phyloP scores from a whole-genome alignment of 1,140 invertebrate species.

The Theocolax elegans region DNA sequence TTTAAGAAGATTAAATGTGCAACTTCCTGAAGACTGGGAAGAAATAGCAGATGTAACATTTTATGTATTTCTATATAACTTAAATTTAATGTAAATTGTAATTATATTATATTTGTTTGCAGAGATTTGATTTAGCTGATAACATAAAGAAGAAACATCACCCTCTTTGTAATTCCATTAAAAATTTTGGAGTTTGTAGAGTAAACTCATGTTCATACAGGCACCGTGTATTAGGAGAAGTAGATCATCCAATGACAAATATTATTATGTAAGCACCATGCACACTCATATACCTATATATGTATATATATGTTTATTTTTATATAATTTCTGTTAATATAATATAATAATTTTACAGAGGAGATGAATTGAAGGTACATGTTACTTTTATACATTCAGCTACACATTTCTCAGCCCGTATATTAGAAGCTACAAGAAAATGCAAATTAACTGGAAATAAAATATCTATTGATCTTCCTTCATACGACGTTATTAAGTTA shows the following conservation, averaged over 20 bases:
- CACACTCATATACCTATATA: too few species aligned
- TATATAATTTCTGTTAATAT: background rate
- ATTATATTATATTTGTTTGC: conserved; percentile 34
- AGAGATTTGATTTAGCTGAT: conserved; percentile 50
- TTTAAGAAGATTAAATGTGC: conserved; percentile 54
- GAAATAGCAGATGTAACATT: conserved; percentile 47
- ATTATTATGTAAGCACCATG: conserved; percentile 52
- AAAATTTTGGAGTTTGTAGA: conserved; percentile 60
- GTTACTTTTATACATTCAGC: conserved; percentile 55
- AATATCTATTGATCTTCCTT: background rate
- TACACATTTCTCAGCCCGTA: conserved; percentile 58
- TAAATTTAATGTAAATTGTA: conserved; percentile 24
- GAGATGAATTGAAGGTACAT: conserved; percentile 54
- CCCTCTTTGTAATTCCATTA: conserved; percentile 58
- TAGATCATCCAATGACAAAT: conserved; percentile 53
- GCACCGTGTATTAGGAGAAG: conserved; percentile 54
- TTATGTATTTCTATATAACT: conserved; percentile 23
- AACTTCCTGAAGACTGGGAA: conserved; percentile 46
- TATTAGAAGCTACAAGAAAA: conserved; percentile 49
- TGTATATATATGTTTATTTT: conserved; percentile 9
- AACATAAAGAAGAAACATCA: conserved; percentile 54
- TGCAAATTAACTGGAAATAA: conserved; percentile 40
- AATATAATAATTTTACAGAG: conserved; percentile 45
- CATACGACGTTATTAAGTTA: conserved; percentile 44
- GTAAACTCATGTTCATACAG: conserved; percentile 52